Conservation (phyloP, 2,888 invertebrate species). For the Nasonia oneida region DNA sequence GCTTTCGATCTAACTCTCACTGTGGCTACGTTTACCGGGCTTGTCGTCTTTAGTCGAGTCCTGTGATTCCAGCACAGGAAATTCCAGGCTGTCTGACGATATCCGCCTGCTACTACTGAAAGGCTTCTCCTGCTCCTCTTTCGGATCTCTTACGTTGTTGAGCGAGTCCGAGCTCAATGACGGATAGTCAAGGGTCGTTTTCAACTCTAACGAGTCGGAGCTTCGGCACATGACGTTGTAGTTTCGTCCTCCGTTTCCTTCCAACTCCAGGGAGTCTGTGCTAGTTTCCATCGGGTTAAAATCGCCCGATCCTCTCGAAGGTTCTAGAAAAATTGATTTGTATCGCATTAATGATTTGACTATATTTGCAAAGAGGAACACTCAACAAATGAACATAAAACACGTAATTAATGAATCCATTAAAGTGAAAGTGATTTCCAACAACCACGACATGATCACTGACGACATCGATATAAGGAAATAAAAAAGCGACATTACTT, state of each 20-base stretch:
- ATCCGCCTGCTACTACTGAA: slow-evolving; percentile 73
- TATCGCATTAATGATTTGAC: too few species aligned
- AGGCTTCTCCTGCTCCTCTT: slow-evolving; percentile 67
- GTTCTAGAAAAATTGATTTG: slow-evolving; percentile 12
- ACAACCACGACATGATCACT: not conserved
- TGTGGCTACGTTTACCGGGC: slow-evolving; percentile 66
- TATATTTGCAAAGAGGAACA: not conserved
- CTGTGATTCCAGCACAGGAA: slow-evolving; percentile 71
- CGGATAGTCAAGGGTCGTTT: slow-evolving; percentile 79
- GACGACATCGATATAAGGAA: not conserved
- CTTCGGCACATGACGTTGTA: slow-evolving; percentile 82
- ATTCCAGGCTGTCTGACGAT: slow-evolving; percentile 77
- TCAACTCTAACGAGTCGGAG: slow-evolving; percentile 85
- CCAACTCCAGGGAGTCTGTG: slow-evolving; percentile 84
- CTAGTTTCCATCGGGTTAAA: slow-evolving; percentile 83
- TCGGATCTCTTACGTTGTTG: slow-evolving; percentile 74
- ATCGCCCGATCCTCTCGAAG: slow-evolving; percentile 69
- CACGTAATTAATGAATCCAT: not conserved
- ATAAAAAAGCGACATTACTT: not conserved
- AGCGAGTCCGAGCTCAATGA: slow-evolving; percentile 77
- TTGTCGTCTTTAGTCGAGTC: slow-evolving; percentile 65
- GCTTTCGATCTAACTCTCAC: slow-evolving; percentile 68
- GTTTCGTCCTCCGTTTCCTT: slow-evolving; percentile 76
- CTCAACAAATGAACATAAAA: too few species aligned
- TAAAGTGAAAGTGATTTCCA: not conserved